phyloP scores from a whole-genome alignment of 2,113 vertebrate genomes.

The Cynoglossus semilaevis region DNA sequence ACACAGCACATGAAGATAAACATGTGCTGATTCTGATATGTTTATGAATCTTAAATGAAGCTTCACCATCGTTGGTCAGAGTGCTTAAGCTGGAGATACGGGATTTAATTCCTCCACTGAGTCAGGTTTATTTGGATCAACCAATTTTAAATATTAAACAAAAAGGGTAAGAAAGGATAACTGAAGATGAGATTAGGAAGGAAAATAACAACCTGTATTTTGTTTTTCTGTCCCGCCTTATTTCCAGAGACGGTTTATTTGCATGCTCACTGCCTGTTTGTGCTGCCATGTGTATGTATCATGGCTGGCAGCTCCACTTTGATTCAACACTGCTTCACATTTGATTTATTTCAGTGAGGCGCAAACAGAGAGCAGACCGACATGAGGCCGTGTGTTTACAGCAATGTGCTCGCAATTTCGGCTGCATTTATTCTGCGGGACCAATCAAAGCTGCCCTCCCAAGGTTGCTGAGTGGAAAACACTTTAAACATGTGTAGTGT shows the following conservation, averaged over 20 bases:
- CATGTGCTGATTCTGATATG: background rate
- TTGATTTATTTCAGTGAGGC: constrained; percentile 61
- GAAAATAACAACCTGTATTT: constrained; percentile 14
- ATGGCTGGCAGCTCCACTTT: constrained; percentile 48
- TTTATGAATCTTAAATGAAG: constrained; percentile 3
- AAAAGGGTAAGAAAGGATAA: background rate
- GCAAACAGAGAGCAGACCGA: constrained; percentile 58
- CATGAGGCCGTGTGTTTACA: constrained; percentile 70
- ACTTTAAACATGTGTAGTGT: constrained; percentile 59
- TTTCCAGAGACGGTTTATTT: constrained; percentile 41
- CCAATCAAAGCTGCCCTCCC: constrained; percentile 65
- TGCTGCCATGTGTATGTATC: constrained; percentile 36
- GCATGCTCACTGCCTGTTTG: constrained; percentile 12
- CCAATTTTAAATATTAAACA: background rate
- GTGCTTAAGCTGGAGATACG: background rate
- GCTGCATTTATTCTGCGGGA: constrained; percentile 55
- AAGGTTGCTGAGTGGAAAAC: constrained; percentile 66
- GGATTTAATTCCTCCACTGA: background rate
- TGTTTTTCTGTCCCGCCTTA: constrained; percentile 24
- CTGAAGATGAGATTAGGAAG: constrained; percentile 4
- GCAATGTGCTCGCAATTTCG: constrained; percentile 72
- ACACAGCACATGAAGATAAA: background rate
- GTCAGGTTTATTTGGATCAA: background rate
- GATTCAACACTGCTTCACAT: constrained; percentile 60
- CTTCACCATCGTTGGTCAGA: background rate